Percentiles rank a stretch among this genome's conserved stretches.
Evolutionary conservation across 2,113 vertebrate species (phyloP).

Genomic region (Halichoerus grypus): DNA sequence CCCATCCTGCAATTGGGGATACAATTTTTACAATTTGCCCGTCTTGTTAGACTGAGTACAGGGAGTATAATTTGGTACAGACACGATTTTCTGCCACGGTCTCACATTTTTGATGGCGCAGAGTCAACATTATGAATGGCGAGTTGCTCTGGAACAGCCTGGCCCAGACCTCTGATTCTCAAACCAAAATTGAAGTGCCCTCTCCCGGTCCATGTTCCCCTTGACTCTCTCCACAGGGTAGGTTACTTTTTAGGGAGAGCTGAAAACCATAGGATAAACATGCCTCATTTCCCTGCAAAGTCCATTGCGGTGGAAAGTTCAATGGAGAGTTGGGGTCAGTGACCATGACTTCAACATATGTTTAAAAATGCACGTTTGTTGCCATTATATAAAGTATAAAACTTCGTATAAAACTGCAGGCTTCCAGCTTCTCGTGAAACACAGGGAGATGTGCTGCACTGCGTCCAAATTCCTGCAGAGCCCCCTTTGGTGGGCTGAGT

Average conservation of each 20-base stretch:
- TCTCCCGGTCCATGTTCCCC: not conserved
- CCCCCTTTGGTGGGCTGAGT: not conserved
- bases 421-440: not conserved
- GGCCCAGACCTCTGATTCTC: not conserved
- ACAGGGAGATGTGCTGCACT: not conserved
- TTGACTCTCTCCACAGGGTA: not conserved
- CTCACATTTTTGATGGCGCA: not conserved
- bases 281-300: not conserved
- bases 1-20: not conserved
- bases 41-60: not conserved
- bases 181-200: rapidly evolving
- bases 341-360: not conserved
- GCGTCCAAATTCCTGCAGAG: rapidly evolving
- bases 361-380: not conserved
- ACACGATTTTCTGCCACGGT: not conserved
- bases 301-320: not conserved
- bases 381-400: not conserved
- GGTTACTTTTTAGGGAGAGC: not conserved
- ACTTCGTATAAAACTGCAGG: not conserved
- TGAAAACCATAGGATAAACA: not conserved
- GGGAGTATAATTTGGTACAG: not conserved
- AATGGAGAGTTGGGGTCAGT: not conserved
- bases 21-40: not conserved
- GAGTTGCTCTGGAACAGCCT: not conserved
- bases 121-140: rapidly evolving